phyloP scores from a whole-genome alignment of 30 jellyfish, hydroid and myxozoan genomes.

The Aurelia aurita region DNA sequence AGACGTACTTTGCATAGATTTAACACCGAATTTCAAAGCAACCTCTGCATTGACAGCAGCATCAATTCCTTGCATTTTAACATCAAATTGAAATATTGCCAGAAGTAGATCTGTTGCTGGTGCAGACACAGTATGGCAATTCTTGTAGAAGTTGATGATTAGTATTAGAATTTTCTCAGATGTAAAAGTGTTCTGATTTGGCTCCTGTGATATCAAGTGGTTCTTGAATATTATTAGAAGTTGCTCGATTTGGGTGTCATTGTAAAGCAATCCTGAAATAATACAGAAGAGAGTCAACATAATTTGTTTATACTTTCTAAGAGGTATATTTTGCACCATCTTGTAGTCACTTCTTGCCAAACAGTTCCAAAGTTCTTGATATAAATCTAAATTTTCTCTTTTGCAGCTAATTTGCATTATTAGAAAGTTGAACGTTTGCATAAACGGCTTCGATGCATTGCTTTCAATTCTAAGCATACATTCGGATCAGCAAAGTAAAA shows the following conservation, averaged over 20 bases:
- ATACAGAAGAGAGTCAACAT: too few species aligned
- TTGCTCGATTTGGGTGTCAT: neutral
- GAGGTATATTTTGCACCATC: too few species aligned
- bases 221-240: conserved; percentile 18
- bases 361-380: too few species aligned
- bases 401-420: too few species aligned
- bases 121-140: conserved; percentile 1
- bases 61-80: conserved; percentile 14
- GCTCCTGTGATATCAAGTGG: neutral
- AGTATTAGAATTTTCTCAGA: neutral
- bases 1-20: neutral
- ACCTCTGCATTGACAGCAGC: neutral
- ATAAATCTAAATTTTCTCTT: too few species aligned
- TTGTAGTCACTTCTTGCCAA: too few species aligned
- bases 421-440: too few species aligned
- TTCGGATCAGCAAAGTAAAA: too few species aligned
- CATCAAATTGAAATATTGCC: conserved; percentile 25
- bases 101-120: conserved; percentile 32
- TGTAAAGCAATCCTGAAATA: conserved; percentile 20
- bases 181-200: neutral
- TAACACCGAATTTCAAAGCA: conserved; percentile 17
- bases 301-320: too few species aligned
- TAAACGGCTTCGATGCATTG: too few species aligned
- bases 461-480: too few species aligned
- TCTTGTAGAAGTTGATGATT: conserved; percentile 8